Percentiles rank a stretch among this genome's conserved stretches.
Conservation (phyloP, 2,888 invertebrate genomes). For the Mythimna impura region DNA sequence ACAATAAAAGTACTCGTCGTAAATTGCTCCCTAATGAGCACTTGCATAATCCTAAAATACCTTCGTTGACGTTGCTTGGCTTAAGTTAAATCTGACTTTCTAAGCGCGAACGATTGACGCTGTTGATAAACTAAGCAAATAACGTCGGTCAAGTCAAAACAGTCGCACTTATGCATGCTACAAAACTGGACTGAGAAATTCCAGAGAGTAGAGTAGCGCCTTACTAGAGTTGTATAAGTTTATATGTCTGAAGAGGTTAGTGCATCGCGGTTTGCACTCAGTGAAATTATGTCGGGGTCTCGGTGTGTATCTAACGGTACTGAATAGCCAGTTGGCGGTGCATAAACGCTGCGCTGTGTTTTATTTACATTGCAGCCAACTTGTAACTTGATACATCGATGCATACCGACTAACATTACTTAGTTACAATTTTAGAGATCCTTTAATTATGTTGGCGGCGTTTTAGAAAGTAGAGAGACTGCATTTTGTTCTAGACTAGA, state of each 20-base stretch:
- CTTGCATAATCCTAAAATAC: conserved; percentile 57
- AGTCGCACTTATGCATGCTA: conserved; percentile 41
- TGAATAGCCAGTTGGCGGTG: conserved; percentile 77
- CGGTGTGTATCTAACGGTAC: conserved; percentile 82
- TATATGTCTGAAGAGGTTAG: conserved; percentile 63
- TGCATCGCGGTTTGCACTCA: conserved; percentile 76
- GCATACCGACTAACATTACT: conserved; percentile 53
- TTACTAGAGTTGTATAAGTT: conserved; percentile 57
- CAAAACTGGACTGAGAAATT: conserved; percentile 52
- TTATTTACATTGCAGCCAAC: conserved; percentile 80
- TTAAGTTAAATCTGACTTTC: conserved; percentile 53
- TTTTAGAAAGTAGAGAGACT: conserved; percentile 48
- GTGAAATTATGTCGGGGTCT: conserved; percentile 78
- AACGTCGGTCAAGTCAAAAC: conserved; percentile 50
- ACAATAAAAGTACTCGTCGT: conserved; percentile 39
- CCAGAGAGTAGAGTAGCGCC: conserved; percentile 40
- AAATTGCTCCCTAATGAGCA: conserved; percentile 51
- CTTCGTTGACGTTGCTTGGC: conserved; percentile 30
- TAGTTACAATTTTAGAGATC: conserved; percentile 55
- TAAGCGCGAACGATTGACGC: conserved; percentile 47
- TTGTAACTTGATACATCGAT: conserved; percentile 73
- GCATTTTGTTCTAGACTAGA: conserved; percentile 7
- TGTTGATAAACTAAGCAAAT: conserved; percentile 56
- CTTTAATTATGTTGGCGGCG: conserved; percentile 37
- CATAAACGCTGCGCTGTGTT: conserved; percentile 76